Conservation (phyloP, 2,113 vertebrate genomes). For the Dolichallabes microphthalmus region DNA sequence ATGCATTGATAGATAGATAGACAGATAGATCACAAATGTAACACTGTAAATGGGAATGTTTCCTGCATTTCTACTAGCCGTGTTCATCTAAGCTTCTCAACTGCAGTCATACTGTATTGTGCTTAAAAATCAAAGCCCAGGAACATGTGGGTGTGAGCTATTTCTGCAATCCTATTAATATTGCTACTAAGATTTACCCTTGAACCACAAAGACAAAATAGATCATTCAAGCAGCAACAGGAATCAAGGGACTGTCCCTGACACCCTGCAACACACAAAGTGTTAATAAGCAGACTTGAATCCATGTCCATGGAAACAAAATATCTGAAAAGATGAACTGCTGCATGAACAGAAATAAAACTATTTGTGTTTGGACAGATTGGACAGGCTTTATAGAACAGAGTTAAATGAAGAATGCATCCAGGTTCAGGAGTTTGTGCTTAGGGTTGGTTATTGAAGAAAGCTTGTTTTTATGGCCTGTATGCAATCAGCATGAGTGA, state of each 20-base stretch:
- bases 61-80: not conserved
- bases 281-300: conserved; percentile 17
- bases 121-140: not conserved
- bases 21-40: not conserved
- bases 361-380: not conserved
- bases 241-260: conserved; percentile 53
- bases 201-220: conserved; percentile 31
- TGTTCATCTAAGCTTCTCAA: not conserved
- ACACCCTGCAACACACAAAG: conserved; percentile 23
- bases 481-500: not conserved
- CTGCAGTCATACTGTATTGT: not conserved
- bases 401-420: not conserved
- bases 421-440: not conserved
- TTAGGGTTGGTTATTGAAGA: not conserved
- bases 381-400: not conserved
- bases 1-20: too few relatives aligned
- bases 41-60: not conserved
- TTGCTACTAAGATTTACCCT: conserved; percentile 12
- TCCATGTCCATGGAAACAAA: conserved; percentile 58
- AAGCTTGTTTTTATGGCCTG: not conserved
- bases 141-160: conserved; percentile 18
- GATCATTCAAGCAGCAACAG: conserved; percentile 32
- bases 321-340: conserved; percentile 21
- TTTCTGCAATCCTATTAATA: conserved; percentile 7
- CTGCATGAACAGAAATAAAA: not conserved